Evolutionary conservation across 2,888 invertebrate species (phyloP), one percentile per base, ranked within the genome.

Genomic region (Pseudococcus longispinus): DNA sequence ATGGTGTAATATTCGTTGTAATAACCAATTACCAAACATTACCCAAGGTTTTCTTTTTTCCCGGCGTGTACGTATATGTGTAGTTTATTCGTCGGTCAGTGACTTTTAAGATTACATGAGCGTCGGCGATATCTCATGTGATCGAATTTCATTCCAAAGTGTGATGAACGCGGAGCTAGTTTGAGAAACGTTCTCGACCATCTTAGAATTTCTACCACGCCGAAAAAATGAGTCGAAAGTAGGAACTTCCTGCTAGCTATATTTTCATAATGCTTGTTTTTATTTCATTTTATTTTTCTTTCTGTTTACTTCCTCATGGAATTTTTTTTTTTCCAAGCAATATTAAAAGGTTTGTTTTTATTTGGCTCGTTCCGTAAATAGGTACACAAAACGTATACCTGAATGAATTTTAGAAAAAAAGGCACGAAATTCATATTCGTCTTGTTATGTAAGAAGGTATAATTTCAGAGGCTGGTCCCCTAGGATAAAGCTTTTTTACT

Each of bases 1-100:
- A 51, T 60, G 74, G 74, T 74, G 74, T 74, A 74, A 74, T 74
- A 74, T 74, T 74, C 74, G 74, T 74, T 74, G 74, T 74, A 74
- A 74, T 74, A 74, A 74, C 74, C 74, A 74, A 74, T 74, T 74
- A 74, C 74, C 32, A 74, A 37, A 74, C 74, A 74, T 74, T 37
- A 29, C n/a, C 55, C 20, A 23, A 23, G 60, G 18, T 18, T 55
- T 55, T 55, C 15, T 37, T 46, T 46, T 51, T 51, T n/a, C 51
- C n/a, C 2, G 5, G 15, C n/a, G 0, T 46, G n/a, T 46, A 51
- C 51, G 44, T 44, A 44, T 3, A 51, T 20, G 55, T 51, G 6
- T 51, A 51, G n/a, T 15, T 46, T 18, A 51, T 51, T 51, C n/a
- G 51, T 8, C 60, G 74, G 74, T 74, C 74, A 18, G 1, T 32